These are phyloP conservation scores for Cirrhinus mrigala DNA, from an alignment of 2,797 vertebrate genomes.

Conservation along the genomic window DNA sequence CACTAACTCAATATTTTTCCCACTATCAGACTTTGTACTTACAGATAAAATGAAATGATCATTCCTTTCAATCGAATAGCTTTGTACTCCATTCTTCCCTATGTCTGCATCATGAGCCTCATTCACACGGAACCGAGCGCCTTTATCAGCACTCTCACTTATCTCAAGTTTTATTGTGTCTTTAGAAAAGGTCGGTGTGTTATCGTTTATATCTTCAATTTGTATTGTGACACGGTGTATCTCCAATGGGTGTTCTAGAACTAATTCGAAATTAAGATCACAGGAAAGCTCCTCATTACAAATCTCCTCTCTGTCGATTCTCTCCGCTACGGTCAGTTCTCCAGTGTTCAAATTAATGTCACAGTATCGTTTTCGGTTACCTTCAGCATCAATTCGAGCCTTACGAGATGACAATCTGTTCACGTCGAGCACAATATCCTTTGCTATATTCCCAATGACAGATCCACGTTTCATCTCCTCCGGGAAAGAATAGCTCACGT, in stretches of 20 bases:
- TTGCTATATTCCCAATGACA: conserved; percentile 73
- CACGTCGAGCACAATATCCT: conserved; percentile 45
- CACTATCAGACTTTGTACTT: conserved; percentile 43
- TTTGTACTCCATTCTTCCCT: conserved; percentile 58
- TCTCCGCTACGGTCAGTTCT: conserved; percentile 69
- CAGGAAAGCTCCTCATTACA: conserved; percentile 74
- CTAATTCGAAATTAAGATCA: conserved; percentile 76
- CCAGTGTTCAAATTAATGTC: conserved; percentile 76
- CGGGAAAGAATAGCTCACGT: conserved; percentile 78
- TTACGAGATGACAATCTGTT: conserved; percentile 66
- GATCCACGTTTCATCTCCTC: conserved; percentile 77
- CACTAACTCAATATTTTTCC: conserved; percentile 64
- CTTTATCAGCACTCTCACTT: conserved; percentile 65
- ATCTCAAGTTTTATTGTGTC: conserved; percentile 73
- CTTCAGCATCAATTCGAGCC: conserved; percentile 70
- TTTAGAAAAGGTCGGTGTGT: conserved; percentile 79
- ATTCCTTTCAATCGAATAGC: conserved; percentile 59
- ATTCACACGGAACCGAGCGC: conserved; percentile 61
- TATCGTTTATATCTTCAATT: conserved; percentile 77
- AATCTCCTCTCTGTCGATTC: conserved; percentile 76
- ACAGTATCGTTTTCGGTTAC: conserved; percentile 70
- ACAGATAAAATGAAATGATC: conserved; percentile 63
- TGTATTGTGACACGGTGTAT: conserved; percentile 70
- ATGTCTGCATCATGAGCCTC: conserved; percentile 59
- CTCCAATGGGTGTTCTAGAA: conserved; percentile 76